Percentiles rank a stretch among this genome's conserved stretches.
phyloP scores from a whole-genome alignment of 2,888 invertebrate genomes.

The Pollenia labialis region DNA sequence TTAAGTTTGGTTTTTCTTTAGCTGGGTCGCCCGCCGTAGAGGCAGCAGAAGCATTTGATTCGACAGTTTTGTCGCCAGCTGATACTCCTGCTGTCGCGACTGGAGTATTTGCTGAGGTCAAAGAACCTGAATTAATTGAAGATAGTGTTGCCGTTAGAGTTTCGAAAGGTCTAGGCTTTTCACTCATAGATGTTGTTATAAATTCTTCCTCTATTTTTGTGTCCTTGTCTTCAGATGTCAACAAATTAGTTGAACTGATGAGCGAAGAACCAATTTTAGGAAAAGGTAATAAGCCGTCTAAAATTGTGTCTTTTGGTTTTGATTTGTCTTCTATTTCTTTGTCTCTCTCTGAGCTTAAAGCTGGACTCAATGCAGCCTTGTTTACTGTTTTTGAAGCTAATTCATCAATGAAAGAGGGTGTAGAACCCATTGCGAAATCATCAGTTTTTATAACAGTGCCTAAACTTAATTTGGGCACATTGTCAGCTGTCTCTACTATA shows the following conservation, averaged over 20 bases:
- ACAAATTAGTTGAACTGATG: slow-evolving; percentile 50
- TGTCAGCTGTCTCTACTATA: slow-evolving; percentile 87
- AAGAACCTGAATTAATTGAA: slow-evolving; percentile 35
- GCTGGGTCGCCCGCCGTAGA: slow-evolving; percentile 12
- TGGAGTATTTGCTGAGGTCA: slow-evolving; percentile 15
- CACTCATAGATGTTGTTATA: slow-evolving; percentile 11
- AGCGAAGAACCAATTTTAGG: slow-evolving; percentile 58
- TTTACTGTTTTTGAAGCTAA: slow-evolving; percentile 78
- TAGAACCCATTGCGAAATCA: slow-evolving; percentile 87
- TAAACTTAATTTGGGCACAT: slow-evolving; percentile 92
- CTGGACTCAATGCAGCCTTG: slow-evolving; percentile 52
- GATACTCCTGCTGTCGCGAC: slow-evolving; percentile 75
- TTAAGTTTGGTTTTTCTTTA: slow-evolving; percentile 88
- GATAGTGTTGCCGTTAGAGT: slow-evolving; percentile 53
- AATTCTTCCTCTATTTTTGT: slow-evolving; percentile 67
- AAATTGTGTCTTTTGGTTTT: slow-evolving; percentile 61
- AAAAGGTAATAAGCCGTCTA: slow-evolving; percentile 69
- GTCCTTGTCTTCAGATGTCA: slow-evolving; percentile 61
- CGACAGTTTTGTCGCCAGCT: slow-evolving; percentile 75
- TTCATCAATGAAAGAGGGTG: slow-evolving; percentile 87
- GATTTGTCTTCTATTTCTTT: slow-evolving; percentile 75
- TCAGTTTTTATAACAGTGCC: slow-evolving; percentile 92
- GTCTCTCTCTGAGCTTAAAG: slow-evolving; percentile 73
- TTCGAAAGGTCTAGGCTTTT: slow-evolving; percentile 69
- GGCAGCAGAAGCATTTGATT: slow-evolving; percentile 40